phyloP scores from a whole-genome alignment of 2,888 invertebrate species.

The Lumbricus terrestris region DNA sequence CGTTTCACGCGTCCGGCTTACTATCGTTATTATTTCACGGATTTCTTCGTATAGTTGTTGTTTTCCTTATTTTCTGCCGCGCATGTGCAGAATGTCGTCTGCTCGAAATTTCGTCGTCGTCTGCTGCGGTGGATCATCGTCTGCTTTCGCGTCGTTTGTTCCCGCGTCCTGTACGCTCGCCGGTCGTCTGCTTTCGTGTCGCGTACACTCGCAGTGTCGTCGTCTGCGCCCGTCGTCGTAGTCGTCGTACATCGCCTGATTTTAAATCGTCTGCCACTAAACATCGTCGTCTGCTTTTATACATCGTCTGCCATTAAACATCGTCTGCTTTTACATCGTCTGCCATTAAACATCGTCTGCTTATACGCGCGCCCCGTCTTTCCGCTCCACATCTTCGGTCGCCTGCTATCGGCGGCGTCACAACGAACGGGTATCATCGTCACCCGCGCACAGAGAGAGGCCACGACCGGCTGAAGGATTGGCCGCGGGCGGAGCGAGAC shows the following conservation, averaged over 20 bases:
- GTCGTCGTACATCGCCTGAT: neutral
- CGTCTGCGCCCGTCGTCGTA: no score
- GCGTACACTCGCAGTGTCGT: no score
- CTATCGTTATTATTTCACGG: neutral
- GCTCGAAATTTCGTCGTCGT: neutral
- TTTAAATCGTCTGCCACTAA: neutral
- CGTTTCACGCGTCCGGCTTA: neutral
- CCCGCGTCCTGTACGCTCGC: neutral
- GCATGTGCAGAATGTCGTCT: neutral
- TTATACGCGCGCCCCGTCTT: neutral
- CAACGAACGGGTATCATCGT: neutral
- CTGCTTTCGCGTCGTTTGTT: neutral
- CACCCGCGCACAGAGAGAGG: no score
- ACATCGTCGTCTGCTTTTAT: slow-evolving; percentile 3
- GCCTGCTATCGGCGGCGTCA: neutral
- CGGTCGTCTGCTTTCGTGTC: neutral
- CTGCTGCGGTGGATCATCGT: neutral
- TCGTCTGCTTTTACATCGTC: neutral
- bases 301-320: neutral
- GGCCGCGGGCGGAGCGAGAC: neutral
- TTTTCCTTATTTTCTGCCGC: neutral
- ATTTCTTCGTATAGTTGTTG: neutral
- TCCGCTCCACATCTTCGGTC: neutral
- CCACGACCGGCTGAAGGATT: neutral
- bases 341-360: neutral